Conservation (phyloP, 2,797 vertebrate genomes). For the Spinibarbus caldwelli region DNA sequence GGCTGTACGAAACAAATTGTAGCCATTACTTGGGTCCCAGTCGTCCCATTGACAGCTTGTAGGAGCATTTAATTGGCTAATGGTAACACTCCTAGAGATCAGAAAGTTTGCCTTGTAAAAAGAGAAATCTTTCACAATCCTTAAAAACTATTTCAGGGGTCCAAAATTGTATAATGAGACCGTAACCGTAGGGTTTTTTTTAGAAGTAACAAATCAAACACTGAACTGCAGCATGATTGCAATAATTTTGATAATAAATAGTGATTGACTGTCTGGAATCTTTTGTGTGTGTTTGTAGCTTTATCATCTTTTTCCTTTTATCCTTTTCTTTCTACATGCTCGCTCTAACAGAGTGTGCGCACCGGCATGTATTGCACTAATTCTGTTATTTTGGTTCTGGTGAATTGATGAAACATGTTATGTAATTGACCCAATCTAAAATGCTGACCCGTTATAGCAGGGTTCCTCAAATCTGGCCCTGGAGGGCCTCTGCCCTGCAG, state of each 20-base stretch:
- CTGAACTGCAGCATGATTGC: background rate
- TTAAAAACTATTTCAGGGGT: background rate
- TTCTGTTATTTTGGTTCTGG: background rate
- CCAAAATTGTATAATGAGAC: background rate
- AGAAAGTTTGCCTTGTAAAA: background rate
- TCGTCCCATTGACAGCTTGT: background rate
- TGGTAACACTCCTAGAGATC: background rate
- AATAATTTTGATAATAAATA: background rate
- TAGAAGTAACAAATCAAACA: background rate
- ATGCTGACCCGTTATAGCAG: background rate
- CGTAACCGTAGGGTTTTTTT: background rate
- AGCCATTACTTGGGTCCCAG: background rate
- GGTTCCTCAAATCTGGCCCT: background rate
- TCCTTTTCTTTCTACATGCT: background rate
- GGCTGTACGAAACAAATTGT: background rate
- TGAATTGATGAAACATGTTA: background rate
- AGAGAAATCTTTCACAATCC: background rate
- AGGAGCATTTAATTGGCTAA: background rate
- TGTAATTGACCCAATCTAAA: background rate
- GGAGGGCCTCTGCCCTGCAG: background rate
- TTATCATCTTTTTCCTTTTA: background rate
- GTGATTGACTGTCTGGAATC: background rate
- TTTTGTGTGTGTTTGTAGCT: background rate
- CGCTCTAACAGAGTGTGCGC: background rate
- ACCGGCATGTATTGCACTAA: background rate